Evolutionary conservation across 2,797 vertebrate genomes (phyloP), one percentile per base, ranked within the genome.

Genomic region (Myotis findleyi): DNA sequence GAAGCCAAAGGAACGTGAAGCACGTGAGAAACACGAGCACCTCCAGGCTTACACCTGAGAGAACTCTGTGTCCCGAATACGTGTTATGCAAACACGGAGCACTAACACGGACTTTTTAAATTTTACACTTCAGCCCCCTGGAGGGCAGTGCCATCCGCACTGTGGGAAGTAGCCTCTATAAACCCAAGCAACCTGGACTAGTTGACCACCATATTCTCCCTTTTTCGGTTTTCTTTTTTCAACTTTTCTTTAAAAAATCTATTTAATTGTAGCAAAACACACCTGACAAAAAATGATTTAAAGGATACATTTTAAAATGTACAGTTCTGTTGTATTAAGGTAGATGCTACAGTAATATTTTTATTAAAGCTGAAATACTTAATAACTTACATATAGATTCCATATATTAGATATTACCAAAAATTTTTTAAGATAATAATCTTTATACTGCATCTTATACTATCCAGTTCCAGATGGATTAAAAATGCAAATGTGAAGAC

Each of bases 401-500:
- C 38, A 89, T 18, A 66, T 66, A 57, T 30, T 68, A 81, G 71
- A 87, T 38, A 79, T 44, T 75, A 73, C 27, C 71, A 79, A 53
- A 71, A 41, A 21, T 14, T 75, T 57, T 89, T 84, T 62, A 69
- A 93, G 82, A 89, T 71, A 75, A 69, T 79, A 59, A 77, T 80
- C 44, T 71, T 94, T 72, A 41, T 21, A 68, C 20, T 38, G 9
- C n/a, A 91, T 79, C 44, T 91, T 79, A 44, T 36, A 33, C 23
- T 59, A 27, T 20, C 44, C 25, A 75, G 84, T 71, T 95, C 33
- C 76, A 95, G 51, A 30, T 53, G 51, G 17, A 47, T 75, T 92
- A 79, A 68, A 89, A 91, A 68, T 14, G 41, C 75, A 85, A 85
- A 64, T 62, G 59, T 80, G 9, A 96, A 49, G 44, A 93, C 69